Evolutionary conservation across 2,888 invertebrate genomes (phyloP).

Genomic region (Carcina quercana): DNA sequence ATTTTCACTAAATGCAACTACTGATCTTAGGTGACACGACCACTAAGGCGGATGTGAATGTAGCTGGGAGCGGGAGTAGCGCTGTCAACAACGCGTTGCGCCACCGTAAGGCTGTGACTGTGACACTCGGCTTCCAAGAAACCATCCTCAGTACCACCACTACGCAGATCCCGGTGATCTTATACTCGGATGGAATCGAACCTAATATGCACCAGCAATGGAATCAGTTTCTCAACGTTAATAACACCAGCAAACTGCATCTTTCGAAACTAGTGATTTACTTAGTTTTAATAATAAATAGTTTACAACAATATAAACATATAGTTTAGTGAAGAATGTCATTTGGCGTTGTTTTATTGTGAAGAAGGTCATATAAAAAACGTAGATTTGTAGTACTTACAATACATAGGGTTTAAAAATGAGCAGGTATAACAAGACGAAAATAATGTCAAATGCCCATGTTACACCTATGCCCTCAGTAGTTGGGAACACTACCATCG

Average conservation of each 20-base stretch:
- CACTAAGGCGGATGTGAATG: slow-evolving; percentile 20
- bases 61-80: slow-evolving; percentile 47
- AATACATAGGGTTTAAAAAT: no score
- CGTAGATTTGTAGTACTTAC: no score
- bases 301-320: slow-evolving; percentile 35
- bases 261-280: slow-evolving; percentile 27
- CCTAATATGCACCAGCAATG: slow-evolving; percentile 32
- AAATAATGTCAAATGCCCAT: no score
- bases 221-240: slow-evolving; percentile 36
- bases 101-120: slow-evolving; percentile 23
- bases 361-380: no score
- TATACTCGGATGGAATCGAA: slow-evolving; percentile 32
- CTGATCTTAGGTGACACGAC: no score
- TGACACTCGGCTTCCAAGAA: not conserved
- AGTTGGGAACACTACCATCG: no score
- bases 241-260: slow-evolving; percentile 18
- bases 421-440: no score
- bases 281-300: slow-evolving; percentile 42
- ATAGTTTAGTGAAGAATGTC: slow-evolving; percentile 7
- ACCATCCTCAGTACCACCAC: not conserved
- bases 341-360: no score
- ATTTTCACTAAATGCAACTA: no score
- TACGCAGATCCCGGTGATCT: slow-evolving; percentile 12
- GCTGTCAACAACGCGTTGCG: slow-evolving; percentile 37
- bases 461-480: no score